phyloP scores from a whole-genome alignment of 1,140 invertebrate species.

The Brachionus asplanchnoidis region DNA sequence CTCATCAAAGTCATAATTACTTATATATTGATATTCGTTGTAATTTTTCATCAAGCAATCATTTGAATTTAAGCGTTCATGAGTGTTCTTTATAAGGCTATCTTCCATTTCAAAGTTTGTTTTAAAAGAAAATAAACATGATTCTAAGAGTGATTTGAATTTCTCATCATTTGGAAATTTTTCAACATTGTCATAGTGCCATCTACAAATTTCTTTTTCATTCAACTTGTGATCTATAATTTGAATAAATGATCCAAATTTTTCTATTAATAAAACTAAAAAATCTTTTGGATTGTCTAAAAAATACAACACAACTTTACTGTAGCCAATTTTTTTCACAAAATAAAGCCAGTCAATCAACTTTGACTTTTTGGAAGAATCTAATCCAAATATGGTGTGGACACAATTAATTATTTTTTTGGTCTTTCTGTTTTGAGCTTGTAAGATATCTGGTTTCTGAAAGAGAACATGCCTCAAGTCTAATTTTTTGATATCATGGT shows the following conservation, averaged over 20 bases:
- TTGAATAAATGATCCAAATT: neutral
- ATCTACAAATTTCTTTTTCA: neutral
- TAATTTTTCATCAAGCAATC: neutral
- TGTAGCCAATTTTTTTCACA: neutral
- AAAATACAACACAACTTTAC: neutral
- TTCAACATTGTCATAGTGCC: neutral
- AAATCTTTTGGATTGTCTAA: neutral
- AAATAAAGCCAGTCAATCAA: neutral
- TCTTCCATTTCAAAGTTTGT: neutral
- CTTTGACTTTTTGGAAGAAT: neutral
- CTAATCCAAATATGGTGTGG: neutral
- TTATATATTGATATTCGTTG: neutral
- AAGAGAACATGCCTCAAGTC: no score
- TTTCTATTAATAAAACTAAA: neutral
- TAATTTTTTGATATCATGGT: no score
- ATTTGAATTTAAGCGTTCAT: neutral
- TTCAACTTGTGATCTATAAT: neutral
- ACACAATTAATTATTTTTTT: neutral
- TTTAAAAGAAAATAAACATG: neutral
- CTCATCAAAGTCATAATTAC: constrained; percentile 1
- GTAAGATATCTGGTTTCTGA: no score
- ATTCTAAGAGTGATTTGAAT: neutral
- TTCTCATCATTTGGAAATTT: neutral
- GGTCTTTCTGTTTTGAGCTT: no score
- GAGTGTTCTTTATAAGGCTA: neutral